A percentile compares a stretch with the other conserved stretches of the same genome.
phyloP scores from a whole-genome alignment of 2,888 invertebrate species.

The Synergus laeviventris region DNA sequence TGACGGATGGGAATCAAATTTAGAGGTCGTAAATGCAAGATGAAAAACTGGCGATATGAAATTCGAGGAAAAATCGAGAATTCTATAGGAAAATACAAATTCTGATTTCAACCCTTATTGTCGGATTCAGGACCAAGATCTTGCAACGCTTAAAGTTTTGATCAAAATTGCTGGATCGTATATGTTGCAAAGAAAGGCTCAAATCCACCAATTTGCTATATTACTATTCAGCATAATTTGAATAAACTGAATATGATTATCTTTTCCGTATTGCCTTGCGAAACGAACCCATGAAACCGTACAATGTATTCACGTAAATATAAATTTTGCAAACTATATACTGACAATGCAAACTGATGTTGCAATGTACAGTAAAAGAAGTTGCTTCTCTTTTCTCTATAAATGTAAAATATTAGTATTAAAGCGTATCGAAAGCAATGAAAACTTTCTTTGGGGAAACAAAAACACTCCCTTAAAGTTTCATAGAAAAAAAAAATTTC shows the following conservation, averaged over 20 bases:
- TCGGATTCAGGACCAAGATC: too few species aligned
- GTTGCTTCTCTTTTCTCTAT: neutral
- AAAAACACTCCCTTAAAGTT: too few species aligned
- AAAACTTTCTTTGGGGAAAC: too few species aligned
- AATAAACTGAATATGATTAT: neutral
- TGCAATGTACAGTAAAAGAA: neutral
- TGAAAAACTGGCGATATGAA: neutral
- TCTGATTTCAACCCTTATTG: too few species aligned
- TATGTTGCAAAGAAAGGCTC: too few species aligned
- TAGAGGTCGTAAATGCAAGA: neutral
- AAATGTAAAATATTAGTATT: too few species aligned
- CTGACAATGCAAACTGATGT: neutral
- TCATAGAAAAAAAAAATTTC: too few species aligned
- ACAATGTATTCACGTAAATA: neutral
- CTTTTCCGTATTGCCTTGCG: neutral
- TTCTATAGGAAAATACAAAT: too few species aligned
- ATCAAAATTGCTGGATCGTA: too few species aligned
- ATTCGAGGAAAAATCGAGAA: too few species aligned
- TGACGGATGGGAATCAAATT: conserved; percentile 1
- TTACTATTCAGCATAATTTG: neutral
- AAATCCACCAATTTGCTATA: neutral
- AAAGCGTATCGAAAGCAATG: too few species aligned
- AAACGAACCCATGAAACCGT: neutral
- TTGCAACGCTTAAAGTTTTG: too few species aligned
- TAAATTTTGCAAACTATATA: neutral